These are phyloP conservation scores for Hydrocynus forskahlii DNA, from an alignment of 2,797 vertebrate species.

Conservation along the genomic window DNA sequence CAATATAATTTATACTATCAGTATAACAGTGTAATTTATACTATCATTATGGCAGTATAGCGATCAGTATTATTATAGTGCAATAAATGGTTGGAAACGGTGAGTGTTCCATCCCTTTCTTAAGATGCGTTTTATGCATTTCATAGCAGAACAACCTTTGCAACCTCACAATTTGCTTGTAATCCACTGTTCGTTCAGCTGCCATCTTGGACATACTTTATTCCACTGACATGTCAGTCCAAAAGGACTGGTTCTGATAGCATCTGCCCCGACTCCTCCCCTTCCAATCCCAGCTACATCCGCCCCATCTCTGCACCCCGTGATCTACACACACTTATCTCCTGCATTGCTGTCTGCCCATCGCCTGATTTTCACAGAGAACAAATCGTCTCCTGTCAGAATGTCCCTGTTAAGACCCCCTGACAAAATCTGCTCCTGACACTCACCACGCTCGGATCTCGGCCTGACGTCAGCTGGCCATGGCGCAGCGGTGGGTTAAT, in stretches of 20 bases:
- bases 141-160: background rate
- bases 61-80: background rate
- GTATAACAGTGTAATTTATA: too few species aligned
- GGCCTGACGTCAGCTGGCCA: constrained; percentile 11
- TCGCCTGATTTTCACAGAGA: constrained; percentile 17
- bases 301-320: constrained; percentile 6
- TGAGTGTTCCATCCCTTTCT: background rate
- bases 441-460: background rate
- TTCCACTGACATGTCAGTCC: constrained; percentile 4
- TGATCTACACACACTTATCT: constrained; percentile 38
- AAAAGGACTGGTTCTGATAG: background rate
- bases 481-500: background rate
- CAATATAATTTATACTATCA: background rate
- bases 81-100: background rate
- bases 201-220: constrained; percentile 7
- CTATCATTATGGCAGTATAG: too few species aligned
- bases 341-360: constrained; percentile 15
- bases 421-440: constrained; percentile 37
- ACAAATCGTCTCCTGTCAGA: constrained; percentile 12
- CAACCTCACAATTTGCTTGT: constrained; percentile 4
- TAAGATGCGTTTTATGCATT: background rate
- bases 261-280: constrained; percentile 21
- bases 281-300: constrained; percentile 20
- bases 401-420: constrained; percentile 26
- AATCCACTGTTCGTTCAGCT: background rate